Conservation (phyloP, 2,888 invertebrate species). For the Atherix ibis region DNA sequence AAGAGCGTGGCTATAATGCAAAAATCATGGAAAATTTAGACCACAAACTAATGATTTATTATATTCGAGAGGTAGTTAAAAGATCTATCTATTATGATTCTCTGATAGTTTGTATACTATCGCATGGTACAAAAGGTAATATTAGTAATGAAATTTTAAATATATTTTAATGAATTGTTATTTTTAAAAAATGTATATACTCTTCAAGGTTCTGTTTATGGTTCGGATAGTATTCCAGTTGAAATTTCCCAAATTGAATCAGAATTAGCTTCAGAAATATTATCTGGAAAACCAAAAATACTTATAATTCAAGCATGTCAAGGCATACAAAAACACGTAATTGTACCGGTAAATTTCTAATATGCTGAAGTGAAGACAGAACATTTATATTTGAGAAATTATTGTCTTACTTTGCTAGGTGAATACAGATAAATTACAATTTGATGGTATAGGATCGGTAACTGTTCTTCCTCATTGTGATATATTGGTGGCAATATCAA, state of each 20-base stretch:
- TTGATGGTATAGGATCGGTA: conserved; percentile 10
- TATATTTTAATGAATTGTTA: too few species aligned
- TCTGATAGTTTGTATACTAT: conserved; percentile 25
- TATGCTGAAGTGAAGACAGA: too few species aligned
- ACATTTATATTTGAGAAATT: too few species aligned
- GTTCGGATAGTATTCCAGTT: conserved; percentile 35
- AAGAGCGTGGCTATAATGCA: conserved; percentile 21
- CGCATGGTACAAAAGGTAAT: conserved; percentile 26
- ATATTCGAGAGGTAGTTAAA: conserved; percentile 19
- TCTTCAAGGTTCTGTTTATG: conserved; percentile 33
- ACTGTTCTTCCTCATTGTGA: conserved; percentile 15
- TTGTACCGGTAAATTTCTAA: too few species aligned
- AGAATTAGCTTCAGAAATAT: conserved; percentile 30
- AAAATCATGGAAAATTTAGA: conserved; percentile 18
- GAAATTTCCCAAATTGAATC: conserved; percentile 32
- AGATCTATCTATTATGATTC: conserved; percentile 22
- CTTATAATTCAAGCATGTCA: conserved; percentile 44
- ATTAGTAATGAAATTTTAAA: not conserved
- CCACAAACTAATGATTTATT: conserved; percentile 18
- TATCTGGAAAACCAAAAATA: conserved; percentile 37
- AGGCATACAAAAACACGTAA: too few species aligned
- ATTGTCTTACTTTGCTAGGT: too few species aligned
- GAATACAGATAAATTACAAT: too few species aligned
- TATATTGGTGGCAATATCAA: conserved; percentile 25
- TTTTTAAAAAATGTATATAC: too few species aligned